These are phyloP conservation scores for Chiloscyllium punctatum DNA, from an alignment of 2,797 vertebrate species.

Conservation along the genomic window DNA sequence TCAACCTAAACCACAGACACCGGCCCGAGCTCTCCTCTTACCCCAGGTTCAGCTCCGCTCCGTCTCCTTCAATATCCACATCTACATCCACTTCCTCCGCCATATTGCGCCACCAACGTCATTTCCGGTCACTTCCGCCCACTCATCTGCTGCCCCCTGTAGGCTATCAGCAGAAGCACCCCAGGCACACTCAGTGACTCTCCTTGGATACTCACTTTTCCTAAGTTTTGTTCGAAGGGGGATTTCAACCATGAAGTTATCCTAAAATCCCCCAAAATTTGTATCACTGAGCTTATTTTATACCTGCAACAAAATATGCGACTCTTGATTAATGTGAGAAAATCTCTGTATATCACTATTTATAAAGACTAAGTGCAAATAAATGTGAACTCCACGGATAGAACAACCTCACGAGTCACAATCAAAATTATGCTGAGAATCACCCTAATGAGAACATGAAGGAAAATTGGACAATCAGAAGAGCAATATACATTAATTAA, in stretches of 20 bases:
- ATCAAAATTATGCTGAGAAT: background rate
- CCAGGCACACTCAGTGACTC: too few relatives aligned
- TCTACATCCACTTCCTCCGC: constrained; percentile 54
- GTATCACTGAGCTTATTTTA: background rate
- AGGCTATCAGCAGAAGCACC: constrained; percentile 8
- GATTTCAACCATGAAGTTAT: background rate
- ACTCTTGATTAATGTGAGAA: background rate
- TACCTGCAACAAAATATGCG: background rate
- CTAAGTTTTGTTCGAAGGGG: background rate
- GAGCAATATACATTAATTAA: background rate
- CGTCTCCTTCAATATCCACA: constrained; percentile 59
- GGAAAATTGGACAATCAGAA: background rate
- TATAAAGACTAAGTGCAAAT: too few relatives aligned
- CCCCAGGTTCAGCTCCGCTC: constrained; percentile 23
- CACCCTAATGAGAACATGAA: background rate
- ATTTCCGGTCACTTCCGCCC: background rate
- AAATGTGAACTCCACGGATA: too few relatives aligned
- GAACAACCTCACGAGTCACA: background rate
- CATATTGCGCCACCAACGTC: background rate
- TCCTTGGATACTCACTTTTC: background rate
- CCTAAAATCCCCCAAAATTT: background rate
- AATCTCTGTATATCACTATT: background rate
- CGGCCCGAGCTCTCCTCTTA: background rate
- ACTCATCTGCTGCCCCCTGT: background rate
- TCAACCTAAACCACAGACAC: accelerated